These are phyloP conservation scores for Phaethornis superciliosus DNA, from an alignment of 2,113 vertebrate genomes.

Conservation along the genomic window DNA sequence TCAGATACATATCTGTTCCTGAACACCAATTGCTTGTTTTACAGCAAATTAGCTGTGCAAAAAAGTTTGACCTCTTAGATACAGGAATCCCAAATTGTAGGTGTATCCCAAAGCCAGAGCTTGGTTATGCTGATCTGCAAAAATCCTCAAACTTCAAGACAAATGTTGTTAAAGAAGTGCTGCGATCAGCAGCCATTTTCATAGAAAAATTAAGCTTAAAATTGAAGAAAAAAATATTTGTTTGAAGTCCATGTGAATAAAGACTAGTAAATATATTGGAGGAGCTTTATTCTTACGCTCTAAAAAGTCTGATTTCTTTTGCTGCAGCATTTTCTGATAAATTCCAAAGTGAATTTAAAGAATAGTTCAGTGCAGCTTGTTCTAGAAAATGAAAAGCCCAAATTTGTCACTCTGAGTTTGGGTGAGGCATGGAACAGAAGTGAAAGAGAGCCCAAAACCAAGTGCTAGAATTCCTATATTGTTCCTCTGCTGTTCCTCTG, in stretches of 20 bases:
- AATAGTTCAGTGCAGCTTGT: neutral
- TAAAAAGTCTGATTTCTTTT: neutral
- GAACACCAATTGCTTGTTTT: neutral
- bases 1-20: neutral
- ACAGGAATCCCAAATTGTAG: neutral
- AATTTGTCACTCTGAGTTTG: neutral
- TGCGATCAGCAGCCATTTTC: neutral
- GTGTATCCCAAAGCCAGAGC: neutral
- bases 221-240: neutral
- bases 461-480: neutral
- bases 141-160: neutral
- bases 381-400: neutral
- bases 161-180: neutral
- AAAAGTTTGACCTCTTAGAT: conserved; percentile 1
- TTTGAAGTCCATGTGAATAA: neutral
- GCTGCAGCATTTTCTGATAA: neutral
- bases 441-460: neutral
- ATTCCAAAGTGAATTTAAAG: neutral
- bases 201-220: neutral
- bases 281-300: neutral
- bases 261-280: neutral
- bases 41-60: conserved; percentile 1
- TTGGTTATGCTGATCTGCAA: neutral
- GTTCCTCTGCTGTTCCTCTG: neutral
- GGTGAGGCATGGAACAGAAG: neutral